A percentile compares a stretch with the other conserved stretches of the same genome.
Evolutionary conservation across 2,888 invertebrate genomes (phyloP).

Genomic region (Stenichneumon culpator): DNA sequence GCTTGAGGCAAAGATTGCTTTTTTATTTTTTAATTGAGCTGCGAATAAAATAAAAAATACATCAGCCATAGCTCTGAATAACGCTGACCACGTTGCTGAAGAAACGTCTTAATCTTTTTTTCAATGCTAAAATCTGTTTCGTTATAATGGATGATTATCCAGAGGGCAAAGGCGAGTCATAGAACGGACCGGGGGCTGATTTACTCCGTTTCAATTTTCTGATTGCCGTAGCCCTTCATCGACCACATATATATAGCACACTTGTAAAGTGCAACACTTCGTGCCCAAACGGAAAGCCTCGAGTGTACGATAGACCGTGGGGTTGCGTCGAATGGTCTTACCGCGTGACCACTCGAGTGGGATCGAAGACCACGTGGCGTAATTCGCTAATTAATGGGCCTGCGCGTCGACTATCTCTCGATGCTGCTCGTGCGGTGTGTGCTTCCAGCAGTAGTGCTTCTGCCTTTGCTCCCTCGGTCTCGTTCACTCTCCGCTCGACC

Average conservation of each 20-base stretch:
- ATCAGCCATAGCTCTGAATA: too few relatives aligned
- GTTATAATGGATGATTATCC: too few relatives aligned
- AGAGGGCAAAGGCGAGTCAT: not conserved
- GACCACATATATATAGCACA: not conserved
- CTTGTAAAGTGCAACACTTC: slow-evolving; percentile 48
- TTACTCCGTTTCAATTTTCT: not conserved
- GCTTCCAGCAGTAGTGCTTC: slow-evolving; percentile 14
- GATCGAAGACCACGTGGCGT: slow-evolving; percentile 68
- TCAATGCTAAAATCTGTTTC: too few relatives aligned
- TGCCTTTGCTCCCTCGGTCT: slow-evolving; percentile 32
- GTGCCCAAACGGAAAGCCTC: slow-evolving; percentile 39
- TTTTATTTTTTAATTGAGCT: too few relatives aligned
- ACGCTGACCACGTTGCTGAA: too few relatives aligned
- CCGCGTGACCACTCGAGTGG: slow-evolving; percentile 65
- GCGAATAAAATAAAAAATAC: too few relatives aligned
- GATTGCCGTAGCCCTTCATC: not conserved
- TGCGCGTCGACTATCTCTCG: slow-evolving; percentile 55
- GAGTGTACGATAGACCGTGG: slow-evolving; percentile 50
- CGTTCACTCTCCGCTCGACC: slow-evolving; percentile 42
- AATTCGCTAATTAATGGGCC: slow-evolving; percentile 69
- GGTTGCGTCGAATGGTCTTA: slow-evolving; percentile 57
- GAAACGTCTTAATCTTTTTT: too few relatives aligned
- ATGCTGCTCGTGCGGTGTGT: slow-evolving; percentile 45
- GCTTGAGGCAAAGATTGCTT: too few relatives aligned
- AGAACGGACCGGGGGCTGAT: not conserved